A percentile compares a stretch with the other conserved stretches of the same genome.
phyloP scores from a whole-genome alignment of 2,113 vertebrate species.

The Martes martes region DNA sequence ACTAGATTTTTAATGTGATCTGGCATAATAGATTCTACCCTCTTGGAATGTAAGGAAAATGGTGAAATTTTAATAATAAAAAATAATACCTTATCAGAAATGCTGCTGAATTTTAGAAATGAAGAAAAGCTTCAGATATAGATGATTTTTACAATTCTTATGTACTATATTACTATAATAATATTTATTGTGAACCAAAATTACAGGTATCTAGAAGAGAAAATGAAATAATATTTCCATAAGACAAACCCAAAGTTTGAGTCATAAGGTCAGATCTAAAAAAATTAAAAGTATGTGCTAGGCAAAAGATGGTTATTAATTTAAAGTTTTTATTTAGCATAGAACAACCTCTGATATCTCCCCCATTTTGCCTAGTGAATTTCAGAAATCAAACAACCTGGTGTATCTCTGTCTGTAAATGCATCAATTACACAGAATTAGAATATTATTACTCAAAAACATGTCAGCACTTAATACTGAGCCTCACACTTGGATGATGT shows the following conservation, averaged over 20 bases:
- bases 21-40: not conserved
- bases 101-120: not conserved
- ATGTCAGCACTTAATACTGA: not conserved
- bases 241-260: not conserved
- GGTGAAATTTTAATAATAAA: not conserved
- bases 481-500: not conserved
- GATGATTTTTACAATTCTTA: not conserved
- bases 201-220: not conserved
- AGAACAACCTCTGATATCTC: not conserved
- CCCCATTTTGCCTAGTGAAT: not conserved
- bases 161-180: not conserved
- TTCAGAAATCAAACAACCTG: not conserved
- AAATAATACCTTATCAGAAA: not conserved
- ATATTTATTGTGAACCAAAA: not conserved
- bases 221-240: not conserved
- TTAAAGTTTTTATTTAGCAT: not conserved
- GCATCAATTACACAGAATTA: not conserved
- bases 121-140: not conserved
- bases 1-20: constrained; percentile 22
- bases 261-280: not conserved
- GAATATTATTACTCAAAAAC: not conserved
- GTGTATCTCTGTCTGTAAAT: not conserved
- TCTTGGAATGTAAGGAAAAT: not conserved
- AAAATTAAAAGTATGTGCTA: not conserved
- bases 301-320: not conserved